Evolutionary conservation across 2,888 invertebrate species (phyloP).

Genomic region (Trissoscelio sp.): DNA sequence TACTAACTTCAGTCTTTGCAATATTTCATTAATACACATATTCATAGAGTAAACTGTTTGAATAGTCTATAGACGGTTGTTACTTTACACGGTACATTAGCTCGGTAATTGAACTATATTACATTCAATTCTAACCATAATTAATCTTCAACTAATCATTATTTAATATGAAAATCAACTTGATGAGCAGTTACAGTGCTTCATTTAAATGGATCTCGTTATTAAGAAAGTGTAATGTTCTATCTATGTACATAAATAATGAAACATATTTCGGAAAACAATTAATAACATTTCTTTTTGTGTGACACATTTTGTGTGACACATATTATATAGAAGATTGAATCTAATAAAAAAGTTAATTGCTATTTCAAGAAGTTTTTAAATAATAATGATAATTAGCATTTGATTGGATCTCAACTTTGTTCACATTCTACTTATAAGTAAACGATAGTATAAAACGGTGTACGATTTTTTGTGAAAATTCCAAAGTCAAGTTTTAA

Average conservation of each 20-base stretch:
- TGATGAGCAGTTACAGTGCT: not conserved
- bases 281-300: not conserved
- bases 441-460: not conserved
- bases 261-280: not conserved
- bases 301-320: not conserved
- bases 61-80: conserved; percentile 12
- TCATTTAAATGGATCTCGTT: conserved; percentile 28
- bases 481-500: not conserved
- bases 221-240: conserved; percentile 25
- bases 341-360: not conserved
- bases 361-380: not conserved
- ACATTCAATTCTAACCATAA: conserved; percentile 34
- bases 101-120: conserved; percentile 47
- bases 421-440: not conserved
- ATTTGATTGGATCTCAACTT: conserved; percentile 9
- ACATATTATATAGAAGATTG: not conserved
- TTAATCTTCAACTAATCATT: conserved; percentile 23
- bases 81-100: conserved; percentile 45
- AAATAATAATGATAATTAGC: conserved; percentile 6
- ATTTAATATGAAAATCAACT: conserved; percentile 39
- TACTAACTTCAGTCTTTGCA: not conserved
- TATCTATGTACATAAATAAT: too few relatives aligned
- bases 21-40: conserved; percentile 18
- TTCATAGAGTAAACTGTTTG: conserved; percentile 15
- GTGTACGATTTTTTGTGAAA: not conserved